Conservation (phyloP, 2,113 vertebrate genomes). For the Murina feae region DNA sequence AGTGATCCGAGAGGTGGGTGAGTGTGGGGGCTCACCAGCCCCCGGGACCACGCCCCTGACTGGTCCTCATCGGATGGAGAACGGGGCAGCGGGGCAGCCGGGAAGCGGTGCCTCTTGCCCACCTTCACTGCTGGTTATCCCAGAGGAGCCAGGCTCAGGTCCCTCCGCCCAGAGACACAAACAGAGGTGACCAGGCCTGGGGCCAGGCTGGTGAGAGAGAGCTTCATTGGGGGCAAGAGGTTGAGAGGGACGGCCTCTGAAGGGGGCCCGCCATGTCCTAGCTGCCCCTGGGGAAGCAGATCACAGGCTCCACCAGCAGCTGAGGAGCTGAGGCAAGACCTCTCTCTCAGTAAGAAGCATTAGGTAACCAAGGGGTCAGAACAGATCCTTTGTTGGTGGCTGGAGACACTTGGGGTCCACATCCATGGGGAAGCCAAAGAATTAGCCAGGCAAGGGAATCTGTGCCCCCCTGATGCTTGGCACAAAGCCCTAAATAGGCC, state of each 20-base stretch:
- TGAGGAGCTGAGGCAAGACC: neutral
- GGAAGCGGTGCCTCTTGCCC: too few species aligned
- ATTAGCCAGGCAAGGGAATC: neutral
- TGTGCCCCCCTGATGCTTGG: neutral
- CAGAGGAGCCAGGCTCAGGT: neutral
- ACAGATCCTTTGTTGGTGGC: neutral
- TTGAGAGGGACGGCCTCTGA: neutral
- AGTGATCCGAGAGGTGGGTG: neutral
- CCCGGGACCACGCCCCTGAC: too few species aligned
- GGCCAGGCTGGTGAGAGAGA: neutral
- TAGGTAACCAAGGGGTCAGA: too few species aligned
- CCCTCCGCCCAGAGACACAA: too few species aligned
- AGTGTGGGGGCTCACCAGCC: accelerated
- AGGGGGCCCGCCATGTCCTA: neutral
- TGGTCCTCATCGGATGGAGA: neutral
- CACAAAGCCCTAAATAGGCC: neutral
- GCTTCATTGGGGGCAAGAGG: neutral
- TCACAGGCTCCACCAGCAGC: neutral
- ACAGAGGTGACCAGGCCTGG: neutral
- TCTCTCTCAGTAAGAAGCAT: neutral
- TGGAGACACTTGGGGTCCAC: neutral
- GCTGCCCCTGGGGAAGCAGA: neutral
- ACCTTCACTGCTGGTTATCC: accelerated
- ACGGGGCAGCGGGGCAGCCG: too few species aligned
- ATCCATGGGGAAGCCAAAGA: neutral